These are phyloP conservation scores for Luperina testacea DNA, from an alignment of 2,888 invertebrate genomes.

Conservation along the genomic window DNA sequence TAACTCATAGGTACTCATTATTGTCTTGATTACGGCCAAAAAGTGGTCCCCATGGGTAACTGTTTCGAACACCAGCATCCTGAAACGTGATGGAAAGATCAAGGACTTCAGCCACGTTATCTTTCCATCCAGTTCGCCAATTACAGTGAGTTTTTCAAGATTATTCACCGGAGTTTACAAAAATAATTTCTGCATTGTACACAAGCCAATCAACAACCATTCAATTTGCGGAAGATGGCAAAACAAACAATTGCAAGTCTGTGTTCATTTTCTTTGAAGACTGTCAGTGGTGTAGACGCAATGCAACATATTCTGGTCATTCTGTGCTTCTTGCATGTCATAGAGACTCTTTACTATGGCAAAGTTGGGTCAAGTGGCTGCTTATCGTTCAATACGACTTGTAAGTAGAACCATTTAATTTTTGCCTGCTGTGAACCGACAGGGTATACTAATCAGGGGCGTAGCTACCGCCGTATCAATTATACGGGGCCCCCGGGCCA, in stretches of 20 bases:
- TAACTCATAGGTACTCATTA: too few species aligned
- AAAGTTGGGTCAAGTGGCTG: slow-evolving; percentile 77
- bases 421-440: not conserved
- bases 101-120: not conserved
- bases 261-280: slow-evolving; percentile 44
- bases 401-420: slow-evolving; percentile 73
- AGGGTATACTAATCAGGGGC: too few species aligned
- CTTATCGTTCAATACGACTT: slow-evolving; percentile 80
- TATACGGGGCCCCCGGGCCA: too few species aligned
- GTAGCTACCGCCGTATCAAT: too few species aligned
- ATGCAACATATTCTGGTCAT: slow-evolving; percentile 66
- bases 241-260: slow-evolving; percentile 35
- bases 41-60: not conserved
- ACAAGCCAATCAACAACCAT: slow-evolving; percentile 41
- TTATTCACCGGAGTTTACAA: slow-evolving; percentile 28
- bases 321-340: slow-evolving; percentile 65
- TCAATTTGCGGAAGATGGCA: slow-evolving; percentile 31
- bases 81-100: not conserved
- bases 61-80: not conserved
- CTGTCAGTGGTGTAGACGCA: slow-evolving; percentile 38
- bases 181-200: slow-evolving; percentile 18
- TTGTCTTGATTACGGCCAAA: not conserved
- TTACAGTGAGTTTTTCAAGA: not conserved
- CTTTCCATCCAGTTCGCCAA: not conserved
- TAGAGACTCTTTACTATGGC: slow-evolving; percentile 75